phyloP scores from a whole-genome alignment of 1,140 invertebrate species.

The Trypoxylus dichotomus region DNA sequence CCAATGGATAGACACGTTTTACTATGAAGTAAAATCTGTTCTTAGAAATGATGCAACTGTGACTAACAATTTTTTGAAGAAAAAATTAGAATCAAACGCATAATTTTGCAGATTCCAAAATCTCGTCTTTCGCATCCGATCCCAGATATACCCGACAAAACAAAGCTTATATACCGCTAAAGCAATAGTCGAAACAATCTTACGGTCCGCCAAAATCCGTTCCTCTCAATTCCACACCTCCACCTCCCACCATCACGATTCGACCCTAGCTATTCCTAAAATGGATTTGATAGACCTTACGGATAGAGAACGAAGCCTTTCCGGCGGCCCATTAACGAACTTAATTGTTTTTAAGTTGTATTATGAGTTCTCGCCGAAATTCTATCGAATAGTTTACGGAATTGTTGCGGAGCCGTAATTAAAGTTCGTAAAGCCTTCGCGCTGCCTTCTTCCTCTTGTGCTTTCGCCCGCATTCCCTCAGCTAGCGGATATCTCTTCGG shows the following conservation, averaged over 20 bases:
- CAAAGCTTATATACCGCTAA: too few relatives aligned
- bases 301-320: neutral
- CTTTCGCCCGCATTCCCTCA: neutral
- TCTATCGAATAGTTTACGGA: neutral
- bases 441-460: neutral
- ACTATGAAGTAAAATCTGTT: too few relatives aligned
- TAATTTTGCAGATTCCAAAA: too few relatives aligned
- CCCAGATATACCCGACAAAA: too few relatives aligned
- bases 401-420: neutral
- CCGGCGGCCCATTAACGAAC: neutral
- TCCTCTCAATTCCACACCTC: neutral
- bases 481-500: neutral
- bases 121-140: too few relatives aligned
- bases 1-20: too few relatives aligned
- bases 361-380: neutral
- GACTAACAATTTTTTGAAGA: too few relatives aligned
- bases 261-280: neutral
- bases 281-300: neutral
- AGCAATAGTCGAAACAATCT: too few relatives aligned
- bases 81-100: too few relatives aligned
- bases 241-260: neutral
- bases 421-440: neutral
- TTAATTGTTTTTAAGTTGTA: conserved; percentile 1
- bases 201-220: neutral
- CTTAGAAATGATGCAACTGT: too few relatives aligned